Conservation (phyloP, 2,797 vertebrate species). For the Salmo trutta region DNA sequence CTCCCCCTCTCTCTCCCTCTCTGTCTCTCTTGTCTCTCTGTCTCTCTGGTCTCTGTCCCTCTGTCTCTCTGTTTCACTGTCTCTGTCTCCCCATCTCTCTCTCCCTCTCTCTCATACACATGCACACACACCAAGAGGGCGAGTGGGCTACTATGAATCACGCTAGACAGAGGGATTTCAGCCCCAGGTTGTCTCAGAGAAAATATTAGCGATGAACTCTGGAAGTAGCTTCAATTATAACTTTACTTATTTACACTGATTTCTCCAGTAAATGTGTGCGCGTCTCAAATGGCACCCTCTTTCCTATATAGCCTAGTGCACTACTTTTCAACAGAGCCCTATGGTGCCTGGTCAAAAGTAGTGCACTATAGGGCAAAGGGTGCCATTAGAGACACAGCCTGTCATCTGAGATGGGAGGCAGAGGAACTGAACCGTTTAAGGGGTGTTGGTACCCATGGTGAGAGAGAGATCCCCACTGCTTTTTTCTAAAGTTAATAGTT, state of each 20-base stretch:
- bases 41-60: no score
- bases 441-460: not conserved
- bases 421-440: not conserved
- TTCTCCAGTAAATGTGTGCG: not conserved
- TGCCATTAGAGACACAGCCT: not conserved
- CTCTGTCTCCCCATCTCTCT: not conserved
- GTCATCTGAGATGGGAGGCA: not conserved
- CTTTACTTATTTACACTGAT: not conserved
- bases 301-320: not conserved
- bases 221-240: conserved; percentile 12
- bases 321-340: not conserved
- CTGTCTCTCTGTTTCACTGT: not conserved
- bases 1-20: no score
- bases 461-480: not conserved
- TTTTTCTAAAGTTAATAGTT: no score
- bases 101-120: not conserved
- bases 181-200: conserved; percentile 23
- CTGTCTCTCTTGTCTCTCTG: not conserved
- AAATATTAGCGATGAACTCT: conserved; percentile 20
- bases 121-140: not conserved
- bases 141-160: conserved; percentile 31
- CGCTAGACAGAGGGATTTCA: conserved; percentile 30
- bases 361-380: not conserved
- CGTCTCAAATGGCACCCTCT: not conserved
- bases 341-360: not conserved